Conservation (phyloP, 2,888 invertebrate genomes). For the Leucozona laternaria region DNA sequence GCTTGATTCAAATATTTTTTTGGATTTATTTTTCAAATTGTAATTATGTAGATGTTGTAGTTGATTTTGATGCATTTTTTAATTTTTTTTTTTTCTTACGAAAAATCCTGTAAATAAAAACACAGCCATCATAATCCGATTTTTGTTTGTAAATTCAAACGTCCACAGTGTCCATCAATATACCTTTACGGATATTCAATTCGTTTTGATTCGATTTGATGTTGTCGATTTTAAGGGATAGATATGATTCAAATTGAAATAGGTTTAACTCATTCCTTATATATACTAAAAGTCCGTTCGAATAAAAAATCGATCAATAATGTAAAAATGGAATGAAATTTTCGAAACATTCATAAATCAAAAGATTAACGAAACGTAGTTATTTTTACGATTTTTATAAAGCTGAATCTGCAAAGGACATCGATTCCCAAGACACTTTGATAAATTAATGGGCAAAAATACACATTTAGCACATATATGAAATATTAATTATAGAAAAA, state of each 20-base stretch:
- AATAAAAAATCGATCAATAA: not conserved
- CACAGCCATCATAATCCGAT: not conserved
- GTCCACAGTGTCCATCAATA: not conserved
- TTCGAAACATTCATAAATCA: constrained; percentile 9
- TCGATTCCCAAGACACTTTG: constrained; percentile 16
- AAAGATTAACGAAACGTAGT: constrained; percentile 2
- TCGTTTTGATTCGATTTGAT: not conserved
- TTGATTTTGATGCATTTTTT: too few species aligned
- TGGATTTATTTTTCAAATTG: too few species aligned
- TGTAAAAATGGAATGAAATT: constrained; percentile 1
- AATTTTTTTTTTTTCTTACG: too few species aligned
- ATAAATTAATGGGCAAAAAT: not conserved
- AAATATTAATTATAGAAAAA: not conserved
- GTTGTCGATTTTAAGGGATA: not conserved
- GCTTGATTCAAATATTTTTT: too few species aligned
- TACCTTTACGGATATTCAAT: not conserved
- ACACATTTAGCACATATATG: not conserved
- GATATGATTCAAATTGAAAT: not conserved
- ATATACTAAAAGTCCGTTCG: not conserved
- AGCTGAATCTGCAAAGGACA: constrained; percentile 13
- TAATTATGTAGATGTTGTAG: too few species aligned
- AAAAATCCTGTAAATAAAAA: too few species aligned
- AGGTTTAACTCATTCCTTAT: not conserved
- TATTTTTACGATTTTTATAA: constrained; percentile 3
- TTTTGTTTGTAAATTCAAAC: not conserved